Percentiles rank a stretch among this genome's conserved stretches.
Evolutionary conservation across 1,140 invertebrate genomes (phyloP).

Genomic region (Lamellibrachia luymesi): DNA sequence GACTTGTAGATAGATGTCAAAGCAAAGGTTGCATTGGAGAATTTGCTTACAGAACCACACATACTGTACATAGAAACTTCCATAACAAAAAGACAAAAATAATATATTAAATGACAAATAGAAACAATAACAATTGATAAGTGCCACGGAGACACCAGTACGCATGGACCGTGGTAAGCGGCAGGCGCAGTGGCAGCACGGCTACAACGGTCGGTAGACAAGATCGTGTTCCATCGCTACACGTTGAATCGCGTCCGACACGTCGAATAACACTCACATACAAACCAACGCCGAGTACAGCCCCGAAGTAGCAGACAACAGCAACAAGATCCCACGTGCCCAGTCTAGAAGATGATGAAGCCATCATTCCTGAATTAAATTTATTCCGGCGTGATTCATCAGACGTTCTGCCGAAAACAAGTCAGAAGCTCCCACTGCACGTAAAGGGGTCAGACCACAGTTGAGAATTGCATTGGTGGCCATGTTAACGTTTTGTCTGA

Average conservation of each 20-base stretch:
- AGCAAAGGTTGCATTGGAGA: too few relatives aligned
- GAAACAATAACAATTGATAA: not conserved
- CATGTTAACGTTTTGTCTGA: too few relatives aligned
- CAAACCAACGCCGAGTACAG: not conserved
- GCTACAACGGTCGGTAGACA: not conserved
- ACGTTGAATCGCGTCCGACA: not conserved
- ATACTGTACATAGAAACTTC: not conserved
- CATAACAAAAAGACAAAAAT: not conserved
- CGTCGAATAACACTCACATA: not conserved
- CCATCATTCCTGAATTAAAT: not conserved
- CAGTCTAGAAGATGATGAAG: not conserved
- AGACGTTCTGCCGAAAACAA: not conserved
- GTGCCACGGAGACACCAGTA: not conserved
- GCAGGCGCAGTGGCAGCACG: not conserved
- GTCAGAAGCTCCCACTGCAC: not conserved
- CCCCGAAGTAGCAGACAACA: not conserved
- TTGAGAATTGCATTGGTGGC: too few relatives aligned
- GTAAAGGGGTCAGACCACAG: too few relatives aligned
- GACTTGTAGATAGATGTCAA: too few relatives aligned
- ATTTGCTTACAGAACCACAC: not conserved
- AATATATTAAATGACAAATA: not conserved
- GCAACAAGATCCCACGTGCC: not conserved
- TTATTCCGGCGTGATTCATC: not conserved
- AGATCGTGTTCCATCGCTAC: too few relatives aligned
- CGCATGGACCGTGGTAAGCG: not conserved